These are phyloP conservation scores for Danio rerio DNA, from an alignment of 2,113 vertebrate genomes.

Conservation along the genomic window GRCz12tu NC_133194.1:34402001-34402500, in stretches of 20 bases:
- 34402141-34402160: constrained; percentile 8
- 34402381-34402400: constrained; percentile 4
- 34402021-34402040: constrained; percentile 58
- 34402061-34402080: constrained; percentile 39
- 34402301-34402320: constrained; percentile 32
- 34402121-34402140: not conserved
- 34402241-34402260: constrained; percentile 54
- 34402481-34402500: constrained; percentile 12
- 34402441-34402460: not conserved
- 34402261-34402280: constrained; percentile 27
- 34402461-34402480: constrained; percentile 7
- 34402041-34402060: constrained; percentile 41
- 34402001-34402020: constrained; percentile 65
- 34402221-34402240: constrained; percentile 15
- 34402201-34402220: constrained; percentile 20
- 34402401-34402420: not conserved
- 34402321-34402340: not conserved
- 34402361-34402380: constrained; percentile 15
- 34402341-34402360: constrained; percentile 14
- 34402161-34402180: not conserved
- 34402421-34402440: constrained; percentile 21
- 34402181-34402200: constrained; percentile 27
- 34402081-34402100: constrained; percentile 41
- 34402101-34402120: not conserved
- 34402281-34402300: constrained; percentile 39